Percentiles rank a stretch among this genome's conserved stretches.
phyloP scores from a whole-genome alignment of 2,888 invertebrate species.

The Lottia gigantea region DNA sequence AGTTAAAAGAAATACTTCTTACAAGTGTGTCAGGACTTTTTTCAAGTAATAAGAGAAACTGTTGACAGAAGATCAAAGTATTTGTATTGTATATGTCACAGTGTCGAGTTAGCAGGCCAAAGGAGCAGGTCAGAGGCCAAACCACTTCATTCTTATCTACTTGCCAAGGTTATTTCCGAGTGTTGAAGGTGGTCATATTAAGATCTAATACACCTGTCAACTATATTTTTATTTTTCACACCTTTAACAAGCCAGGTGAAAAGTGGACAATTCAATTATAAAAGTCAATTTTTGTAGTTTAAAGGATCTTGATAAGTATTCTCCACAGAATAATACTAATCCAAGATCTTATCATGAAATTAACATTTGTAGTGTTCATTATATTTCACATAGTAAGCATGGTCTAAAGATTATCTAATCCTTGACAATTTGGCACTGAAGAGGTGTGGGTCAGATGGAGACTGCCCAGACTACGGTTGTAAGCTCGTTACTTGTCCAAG shows the following conservation, averaged over 20 bases:
- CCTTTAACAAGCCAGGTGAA: constrained; percentile 2
- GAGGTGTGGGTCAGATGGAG: no score
- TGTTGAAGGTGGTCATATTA: background rate
- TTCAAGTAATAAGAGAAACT: background rate
- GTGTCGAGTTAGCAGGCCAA: constrained; percentile 6
- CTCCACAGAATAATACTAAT: no score
- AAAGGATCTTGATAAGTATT: no score
- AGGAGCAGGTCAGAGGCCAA: background rate
- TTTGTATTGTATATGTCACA: constrained; percentile 11
- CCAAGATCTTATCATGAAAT: no score
- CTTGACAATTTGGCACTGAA: no score
- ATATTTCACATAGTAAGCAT: no score
- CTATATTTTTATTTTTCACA: background rate
- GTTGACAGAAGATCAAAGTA: constrained; percentile 6
- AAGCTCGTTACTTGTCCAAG: no score
- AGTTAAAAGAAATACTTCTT: constrained; percentile 5
- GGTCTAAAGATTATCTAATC: no score
- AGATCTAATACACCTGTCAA: constrained; percentile 1
- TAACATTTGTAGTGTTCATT: no score
- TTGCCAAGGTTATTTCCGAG: background rate
- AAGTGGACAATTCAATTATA: background rate
- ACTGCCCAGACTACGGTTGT: no score
- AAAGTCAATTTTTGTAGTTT: no score
- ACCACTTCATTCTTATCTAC: background rate
- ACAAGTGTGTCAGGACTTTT: constrained; percentile 7